These are phyloP conservation scores for Cyprinodon diabolis DNA, from an alignment of 2,797 vertebrate species.

Conservation along the genomic window DNA sequence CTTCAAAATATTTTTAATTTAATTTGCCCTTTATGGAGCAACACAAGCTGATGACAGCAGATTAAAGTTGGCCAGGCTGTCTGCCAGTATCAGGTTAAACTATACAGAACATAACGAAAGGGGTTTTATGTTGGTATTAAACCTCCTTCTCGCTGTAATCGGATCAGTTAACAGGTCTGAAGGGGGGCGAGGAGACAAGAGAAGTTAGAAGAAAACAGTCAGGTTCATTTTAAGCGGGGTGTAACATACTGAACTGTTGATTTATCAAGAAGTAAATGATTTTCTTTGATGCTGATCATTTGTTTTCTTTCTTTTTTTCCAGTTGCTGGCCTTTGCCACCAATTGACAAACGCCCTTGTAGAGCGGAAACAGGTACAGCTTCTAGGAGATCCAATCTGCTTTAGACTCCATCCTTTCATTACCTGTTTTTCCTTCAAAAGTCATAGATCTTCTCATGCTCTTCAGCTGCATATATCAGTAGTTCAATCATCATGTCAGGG, in stretches of 20 bases:
- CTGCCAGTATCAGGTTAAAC: too few species aligned
- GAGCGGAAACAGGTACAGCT: constrained; percentile 96
- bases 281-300: background rate
- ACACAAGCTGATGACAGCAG: too few species aligned
- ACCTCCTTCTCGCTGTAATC: background rate
- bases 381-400: background rate
- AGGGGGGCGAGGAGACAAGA: background rate
- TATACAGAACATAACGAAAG: too few species aligned
- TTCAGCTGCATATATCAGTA: background rate
- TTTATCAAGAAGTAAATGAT: too few species aligned
- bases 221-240: background rate
- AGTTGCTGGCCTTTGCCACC: constrained; percentile 99
- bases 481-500: too few species aligned
- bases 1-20: too few species aligned
- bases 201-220: background rate
- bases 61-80: too few species aligned
- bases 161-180: background rate
- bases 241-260: background rate
- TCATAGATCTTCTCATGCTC: background rate
- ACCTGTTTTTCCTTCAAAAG: background rate
- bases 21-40: too few species aligned
- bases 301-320: constrained; percentile 41
- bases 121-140: background rate
- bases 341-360: constrained; percentile 98
- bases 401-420: background rate